Evolutionary conservation across 1,140 invertebrate genomes (phyloP).

Genomic region (Tetragonula clypearis): DNA sequence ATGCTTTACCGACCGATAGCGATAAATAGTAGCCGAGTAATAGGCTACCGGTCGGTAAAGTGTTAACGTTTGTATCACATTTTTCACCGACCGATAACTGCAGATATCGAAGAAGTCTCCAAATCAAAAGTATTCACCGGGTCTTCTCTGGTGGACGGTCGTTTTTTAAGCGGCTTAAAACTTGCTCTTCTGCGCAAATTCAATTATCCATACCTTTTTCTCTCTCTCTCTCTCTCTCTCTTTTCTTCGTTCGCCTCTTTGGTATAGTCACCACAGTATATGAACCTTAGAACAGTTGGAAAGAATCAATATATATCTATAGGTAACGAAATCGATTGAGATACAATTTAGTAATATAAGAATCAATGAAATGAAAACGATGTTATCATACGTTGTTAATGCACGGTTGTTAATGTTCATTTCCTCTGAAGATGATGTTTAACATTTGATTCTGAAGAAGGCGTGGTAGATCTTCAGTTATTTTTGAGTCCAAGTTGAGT

Average conservation of each 20-base stretch:
- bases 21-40: too few relatives aligned
- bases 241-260: background rate
- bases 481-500: too few relatives aligned
- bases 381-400: too few relatives aligned
- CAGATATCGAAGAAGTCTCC: background rate
- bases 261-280: background rate
- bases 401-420: too few relatives aligned
- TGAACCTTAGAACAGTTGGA: background rate
- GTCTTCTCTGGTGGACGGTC: background rate
- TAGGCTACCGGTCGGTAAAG: too few relatives aligned
- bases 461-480: too few relatives aligned
- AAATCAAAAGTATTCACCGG: background rate
- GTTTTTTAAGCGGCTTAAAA: slow-evolving; percentile 3
- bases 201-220: background rate
- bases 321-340: slow-evolving; percentile 4
- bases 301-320: background rate
- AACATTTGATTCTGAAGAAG: too few relatives aligned
- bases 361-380: too few relatives aligned
- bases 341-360: background rate
- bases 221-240: background rate
- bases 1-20: too few relatives aligned
- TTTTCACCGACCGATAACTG: background rate
- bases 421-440: too few relatives aligned
- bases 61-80: background rate
- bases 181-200: slow-evolving; percentile 13